Evolutionary conservation across 1,140 invertebrate species (phyloP).

Genomic region (Brachystomella parvula): DNA sequence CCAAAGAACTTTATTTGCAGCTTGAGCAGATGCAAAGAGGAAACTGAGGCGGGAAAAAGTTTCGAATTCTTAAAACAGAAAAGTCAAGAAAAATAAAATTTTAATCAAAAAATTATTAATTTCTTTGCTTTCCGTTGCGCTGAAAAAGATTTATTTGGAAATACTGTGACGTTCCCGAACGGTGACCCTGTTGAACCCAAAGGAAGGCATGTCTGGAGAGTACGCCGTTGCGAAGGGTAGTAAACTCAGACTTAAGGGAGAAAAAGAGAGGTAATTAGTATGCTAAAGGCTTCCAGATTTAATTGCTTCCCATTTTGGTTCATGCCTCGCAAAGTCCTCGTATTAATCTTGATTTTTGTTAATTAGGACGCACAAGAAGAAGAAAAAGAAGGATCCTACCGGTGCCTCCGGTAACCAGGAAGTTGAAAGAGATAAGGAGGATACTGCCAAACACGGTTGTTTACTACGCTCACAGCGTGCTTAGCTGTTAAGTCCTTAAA

Average conservation of each 20-base stretch:
- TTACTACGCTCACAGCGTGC: background rate
- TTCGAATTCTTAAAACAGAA: too few species aligned
- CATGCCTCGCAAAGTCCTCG: too few species aligned
- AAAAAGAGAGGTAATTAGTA: slow-evolving; percentile 9
- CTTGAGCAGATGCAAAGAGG: too few species aligned
- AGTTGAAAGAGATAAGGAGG: background rate
- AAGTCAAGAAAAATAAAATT: too few species aligned
- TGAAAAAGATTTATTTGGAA: too few species aligned
- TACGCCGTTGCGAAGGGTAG: slow-evolving; percentile 24
- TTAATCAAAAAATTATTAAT: too few species aligned
- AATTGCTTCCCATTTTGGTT: background rate
- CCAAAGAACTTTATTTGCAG: too few species aligned
- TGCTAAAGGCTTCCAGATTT: background rate
- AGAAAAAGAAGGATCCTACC: slow-evolving; percentile 3
- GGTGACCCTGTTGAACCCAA: too few species aligned
- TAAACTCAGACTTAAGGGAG: slow-evolving; percentile 31
- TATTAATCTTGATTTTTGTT: background rate
- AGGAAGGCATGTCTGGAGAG: slow-evolving; percentile 11
- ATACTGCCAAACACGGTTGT: slow-evolving; percentile 2
- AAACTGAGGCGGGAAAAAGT: too few species aligned
- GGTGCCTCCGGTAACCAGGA: background rate
- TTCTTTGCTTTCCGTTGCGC: too few species aligned
- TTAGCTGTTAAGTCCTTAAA: background rate
- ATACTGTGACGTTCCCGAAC: too few species aligned
- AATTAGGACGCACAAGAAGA: slow-evolving; percentile 15